A percentile compares a stretch with the other conserved stretches of the same genome.
Evolutionary conservation across 2,113 vertebrate genomes (phyloP).

Genomic region (Lepus americanus): DNA sequence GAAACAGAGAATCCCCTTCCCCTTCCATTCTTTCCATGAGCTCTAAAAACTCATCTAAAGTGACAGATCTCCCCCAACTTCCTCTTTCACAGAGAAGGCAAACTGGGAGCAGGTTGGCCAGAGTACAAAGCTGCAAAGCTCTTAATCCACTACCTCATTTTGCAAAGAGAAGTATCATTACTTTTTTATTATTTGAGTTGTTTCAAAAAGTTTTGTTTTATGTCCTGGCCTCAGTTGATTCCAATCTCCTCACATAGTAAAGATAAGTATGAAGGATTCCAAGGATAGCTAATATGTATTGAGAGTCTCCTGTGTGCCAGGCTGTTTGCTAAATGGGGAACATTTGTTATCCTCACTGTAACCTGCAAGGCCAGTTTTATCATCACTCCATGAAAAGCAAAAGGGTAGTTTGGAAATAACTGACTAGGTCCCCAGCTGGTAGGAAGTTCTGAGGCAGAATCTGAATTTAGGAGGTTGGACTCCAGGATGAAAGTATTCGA

Average conservation of each 20-base stretch:
- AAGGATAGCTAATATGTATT: neutral
- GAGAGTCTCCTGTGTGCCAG: neutral
- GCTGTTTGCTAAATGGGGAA: neutral
- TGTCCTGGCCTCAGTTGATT: neutral
- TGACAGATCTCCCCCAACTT: conserved; percentile 58
- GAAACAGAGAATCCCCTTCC: conserved; percentile 73
- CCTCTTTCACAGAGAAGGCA: conserved; percentile 68
- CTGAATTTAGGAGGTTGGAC: neutral
- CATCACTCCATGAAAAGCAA: neutral
- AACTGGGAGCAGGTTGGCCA: conserved; percentile 29
- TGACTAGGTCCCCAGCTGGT: neutral
- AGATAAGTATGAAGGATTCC: neutral
- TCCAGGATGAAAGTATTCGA: conserved; percentile 35
- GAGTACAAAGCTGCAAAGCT: neutral
- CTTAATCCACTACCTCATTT: conserved; percentile 5
- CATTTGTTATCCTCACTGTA: neutral
- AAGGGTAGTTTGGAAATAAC: conserved; percentile 24
- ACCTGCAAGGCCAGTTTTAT: neutral
- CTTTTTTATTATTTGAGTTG: conserved; percentile 22
- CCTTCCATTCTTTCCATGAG: conserved; percentile 53
- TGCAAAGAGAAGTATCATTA: conserved; percentile 39
- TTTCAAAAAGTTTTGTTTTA: conserved; percentile 21
- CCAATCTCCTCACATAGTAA: neutral
- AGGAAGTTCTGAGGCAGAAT: neutral
- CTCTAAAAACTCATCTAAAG: conserved; percentile 36